Evolutionary conservation across 2,888 invertebrate genomes (phyloP).

Genomic region (Steinernema carpocapsae): DNA sequence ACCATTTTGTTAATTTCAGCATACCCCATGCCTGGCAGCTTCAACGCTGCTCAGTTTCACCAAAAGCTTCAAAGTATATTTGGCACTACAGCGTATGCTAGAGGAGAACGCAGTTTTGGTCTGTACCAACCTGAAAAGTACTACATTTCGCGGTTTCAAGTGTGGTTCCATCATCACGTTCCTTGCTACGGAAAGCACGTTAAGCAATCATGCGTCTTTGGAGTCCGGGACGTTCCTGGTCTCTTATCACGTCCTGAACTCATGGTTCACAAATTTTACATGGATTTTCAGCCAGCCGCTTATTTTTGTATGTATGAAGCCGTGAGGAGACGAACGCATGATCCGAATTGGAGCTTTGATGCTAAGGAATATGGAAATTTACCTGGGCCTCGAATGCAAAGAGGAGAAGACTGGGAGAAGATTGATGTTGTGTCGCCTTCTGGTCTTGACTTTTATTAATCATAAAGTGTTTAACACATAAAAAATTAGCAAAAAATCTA

Average conservation of each 20-base stretch:
- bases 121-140: slow-evolving; percentile 38
- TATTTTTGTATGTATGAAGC: slow-evolving; percentile 45
- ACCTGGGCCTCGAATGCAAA: background rate
- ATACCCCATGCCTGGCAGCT: slow-evolving; percentile 26
- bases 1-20: background rate
- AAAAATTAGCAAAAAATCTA: too few relatives aligned
- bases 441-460: slow-evolving; percentile 4
- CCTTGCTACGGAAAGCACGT: slow-evolving; percentile 39
- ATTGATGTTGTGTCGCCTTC: background rate
- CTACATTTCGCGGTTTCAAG: slow-evolving; percentile 50
- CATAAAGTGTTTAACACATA: background rate
- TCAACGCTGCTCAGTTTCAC: background rate
- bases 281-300: slow-evolving; percentile 46
- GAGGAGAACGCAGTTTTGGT: background rate
- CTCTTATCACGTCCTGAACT: slow-evolving; percentile 40
- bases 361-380: background rate
- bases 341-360: background rate
- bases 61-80: background rate
- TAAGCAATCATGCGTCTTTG: slow-evolving; percentile 46
- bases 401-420: background rate
- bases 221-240: slow-evolving; percentile 41
- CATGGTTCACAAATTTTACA: slow-evolving; percentile 52
- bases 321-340: background rate
- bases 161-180: slow-evolving; percentile 36
- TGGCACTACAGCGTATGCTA: background rate